Conservation (phyloP, 2,888 invertebrate species). For the Lasioglossum lativentre region DNA sequence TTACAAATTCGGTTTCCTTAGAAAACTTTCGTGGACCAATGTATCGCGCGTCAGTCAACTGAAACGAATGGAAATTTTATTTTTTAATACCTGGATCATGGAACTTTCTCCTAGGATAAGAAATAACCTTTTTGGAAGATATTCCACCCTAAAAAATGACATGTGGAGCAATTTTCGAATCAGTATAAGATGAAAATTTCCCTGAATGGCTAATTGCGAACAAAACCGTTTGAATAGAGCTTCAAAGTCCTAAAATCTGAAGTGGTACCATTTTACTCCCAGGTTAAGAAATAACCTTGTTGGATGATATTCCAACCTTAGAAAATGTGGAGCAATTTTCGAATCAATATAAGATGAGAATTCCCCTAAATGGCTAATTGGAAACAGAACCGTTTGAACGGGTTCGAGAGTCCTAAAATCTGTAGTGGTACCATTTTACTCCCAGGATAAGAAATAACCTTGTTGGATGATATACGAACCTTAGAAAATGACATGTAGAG, state of each 20-base stretch:
- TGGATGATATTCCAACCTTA: neutral
- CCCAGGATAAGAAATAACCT: neutral
- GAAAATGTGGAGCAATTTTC: neutral
- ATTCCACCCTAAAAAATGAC: neutral
- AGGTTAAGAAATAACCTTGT: neutral
- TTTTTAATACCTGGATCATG: neutral
- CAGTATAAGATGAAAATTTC: no score
- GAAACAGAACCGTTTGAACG: no score
- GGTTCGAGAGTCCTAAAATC: no score
- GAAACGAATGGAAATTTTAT: neutral
- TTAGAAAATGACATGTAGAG: neutral
- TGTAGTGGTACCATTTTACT: no score
- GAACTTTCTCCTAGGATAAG: neutral
- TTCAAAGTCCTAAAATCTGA: no score
- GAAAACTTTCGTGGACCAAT: no score
- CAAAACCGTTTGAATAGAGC: no score
- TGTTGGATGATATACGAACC: accelerated
- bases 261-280: neutral
- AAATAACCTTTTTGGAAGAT: neutral
- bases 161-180: no score
- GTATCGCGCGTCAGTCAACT: no score
- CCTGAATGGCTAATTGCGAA: no score
- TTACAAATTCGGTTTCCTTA: neutral
- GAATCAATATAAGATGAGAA: no score
- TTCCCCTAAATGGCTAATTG: no score